Conservation (phyloP, 2,797 vertebrate species). For the Rhinoraja longicauda region DNA sequence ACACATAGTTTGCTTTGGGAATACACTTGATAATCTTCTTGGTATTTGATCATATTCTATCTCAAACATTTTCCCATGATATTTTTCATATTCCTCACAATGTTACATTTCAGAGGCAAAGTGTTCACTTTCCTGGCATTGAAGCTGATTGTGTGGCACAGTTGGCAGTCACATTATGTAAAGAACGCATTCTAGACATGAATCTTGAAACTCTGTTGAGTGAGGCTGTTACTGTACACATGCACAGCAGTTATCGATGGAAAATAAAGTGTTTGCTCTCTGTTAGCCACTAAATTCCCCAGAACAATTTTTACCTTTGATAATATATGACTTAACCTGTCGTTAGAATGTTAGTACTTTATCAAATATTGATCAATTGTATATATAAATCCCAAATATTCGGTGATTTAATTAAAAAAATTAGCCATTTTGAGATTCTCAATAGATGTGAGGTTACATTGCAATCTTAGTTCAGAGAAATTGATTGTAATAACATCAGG, state of each 20-base stretch:
- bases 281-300: neutral
- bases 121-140: no score
- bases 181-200: neutral
- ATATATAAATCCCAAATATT: neutral
- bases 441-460: neutral
- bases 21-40: neutral
- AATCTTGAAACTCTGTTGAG: conserved; percentile 12
- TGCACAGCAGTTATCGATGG: neutral
- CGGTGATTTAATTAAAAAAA: no score
- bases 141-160: neutral
- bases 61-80: neutral
- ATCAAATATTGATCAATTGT: neutral
- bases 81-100: neutral
- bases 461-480: neutral
- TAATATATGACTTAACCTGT: neutral
- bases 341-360: neutral
- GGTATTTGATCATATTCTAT: neutral
- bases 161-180: neutral
- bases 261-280: neutral
- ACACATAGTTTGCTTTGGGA: neutral
- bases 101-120: neutral
- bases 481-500: neutral
- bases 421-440: neutral
- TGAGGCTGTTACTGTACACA: neutral
- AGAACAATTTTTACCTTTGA: neutral